A percentile compares a stretch with the other conserved stretches of the same genome.
These are phyloP conservation scores for Acanthosepion esculentum DNA, from an alignment of 2,888 invertebrate species.

Conservation along the genomic window DNA sequence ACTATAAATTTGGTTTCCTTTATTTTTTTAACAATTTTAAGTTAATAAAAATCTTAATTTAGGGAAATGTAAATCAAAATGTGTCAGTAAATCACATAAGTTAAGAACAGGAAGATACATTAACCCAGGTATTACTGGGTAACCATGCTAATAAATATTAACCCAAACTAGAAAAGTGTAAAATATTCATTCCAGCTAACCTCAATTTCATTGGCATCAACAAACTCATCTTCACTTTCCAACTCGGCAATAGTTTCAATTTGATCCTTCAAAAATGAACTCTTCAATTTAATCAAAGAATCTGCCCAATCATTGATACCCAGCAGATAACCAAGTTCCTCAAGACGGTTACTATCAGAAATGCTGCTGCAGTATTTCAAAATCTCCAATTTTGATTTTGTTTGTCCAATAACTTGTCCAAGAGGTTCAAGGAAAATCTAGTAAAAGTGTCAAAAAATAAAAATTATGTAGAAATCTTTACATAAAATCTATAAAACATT, in stretches of 20 bases:
- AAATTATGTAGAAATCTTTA: neutral
- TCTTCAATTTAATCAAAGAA: constrained; percentile 51
- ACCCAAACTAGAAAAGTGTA: neutral
- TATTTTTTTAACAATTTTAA: too few species aligned
- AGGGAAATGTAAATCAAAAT: too few species aligned
- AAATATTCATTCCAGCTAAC: neutral
- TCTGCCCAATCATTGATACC: constrained; percentile 70
- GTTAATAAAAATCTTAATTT: too few species aligned
- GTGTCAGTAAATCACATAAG: too few species aligned
- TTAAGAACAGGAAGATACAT: too few species aligned
- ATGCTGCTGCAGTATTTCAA: constrained; percentile 57
- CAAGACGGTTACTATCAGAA: constrained; percentile 58
- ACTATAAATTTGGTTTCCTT: too few species aligned
- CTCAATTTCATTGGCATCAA: constrained; percentile 49
- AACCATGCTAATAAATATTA: too few species aligned
- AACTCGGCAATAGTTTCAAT: constrained; percentile 50
- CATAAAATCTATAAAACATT: neutral
- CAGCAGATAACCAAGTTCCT: constrained; percentile 67
- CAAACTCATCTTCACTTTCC: constrained; percentile 48
- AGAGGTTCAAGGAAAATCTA: constrained; percentile 72
- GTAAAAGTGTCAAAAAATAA: constrained; percentile 43
- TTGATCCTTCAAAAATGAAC: constrained; percentile 25
- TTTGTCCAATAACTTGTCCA: constrained; percentile 69
- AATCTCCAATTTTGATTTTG: constrained; percentile 68
- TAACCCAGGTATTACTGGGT: too few species aligned